Evolutionary conservation across 2,797 vertebrate genomes (phyloP), one percentile per base, ranked within the genome.

Genomic region (Acipenser ruthenus): DNA sequence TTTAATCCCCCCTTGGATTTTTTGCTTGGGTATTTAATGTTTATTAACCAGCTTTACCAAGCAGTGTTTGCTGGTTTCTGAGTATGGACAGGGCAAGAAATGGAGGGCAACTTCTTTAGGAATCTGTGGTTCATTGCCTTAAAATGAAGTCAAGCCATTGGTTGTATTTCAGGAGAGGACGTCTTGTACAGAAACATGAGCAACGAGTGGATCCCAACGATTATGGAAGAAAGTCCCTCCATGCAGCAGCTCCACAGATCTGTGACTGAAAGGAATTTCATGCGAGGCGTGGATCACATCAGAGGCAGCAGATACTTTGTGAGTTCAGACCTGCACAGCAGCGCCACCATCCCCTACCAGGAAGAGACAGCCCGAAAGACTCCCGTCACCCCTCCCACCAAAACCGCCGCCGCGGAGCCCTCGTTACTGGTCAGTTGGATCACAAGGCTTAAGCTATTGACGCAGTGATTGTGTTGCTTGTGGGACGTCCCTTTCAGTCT

Each of bases 281-380:
- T 87, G 66, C 91, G 93, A 0, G 94, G 94, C 0, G 86, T 91
- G 0, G 95, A 97, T 86, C 95, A 94, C 81, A 90, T 97, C 82
- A 79, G 93, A 6, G 92, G 93, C 65, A 94, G 93, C 78, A 86
- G 85, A 71, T 93, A 90, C 77, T 93, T 91, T 73, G 72, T 94
- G 74, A 90, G 80, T 7, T 71, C 91, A 0, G 90, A 95, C 73
- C 89, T 95, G 63, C 93, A 94, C 84, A 89, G 79, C 78, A 93
- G 89, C 48, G 87, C 93, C 79, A 94, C 93, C 63, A 93, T 95
- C 72, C 92, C 93, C 0, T 94, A 93, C 78, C 93, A 91, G 79
- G 94, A 96, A 63, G 87, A 89, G 1, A 75, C 81, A 0, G 69
- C 82, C 76, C 89, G 86, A 67, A 95, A 91, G 68, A 68, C 83